These are phyloP conservation scores for Eudemis profundana DNA, from an alignment of 2,888 invertebrate genomes.

Conservation along the genomic window DNA sequence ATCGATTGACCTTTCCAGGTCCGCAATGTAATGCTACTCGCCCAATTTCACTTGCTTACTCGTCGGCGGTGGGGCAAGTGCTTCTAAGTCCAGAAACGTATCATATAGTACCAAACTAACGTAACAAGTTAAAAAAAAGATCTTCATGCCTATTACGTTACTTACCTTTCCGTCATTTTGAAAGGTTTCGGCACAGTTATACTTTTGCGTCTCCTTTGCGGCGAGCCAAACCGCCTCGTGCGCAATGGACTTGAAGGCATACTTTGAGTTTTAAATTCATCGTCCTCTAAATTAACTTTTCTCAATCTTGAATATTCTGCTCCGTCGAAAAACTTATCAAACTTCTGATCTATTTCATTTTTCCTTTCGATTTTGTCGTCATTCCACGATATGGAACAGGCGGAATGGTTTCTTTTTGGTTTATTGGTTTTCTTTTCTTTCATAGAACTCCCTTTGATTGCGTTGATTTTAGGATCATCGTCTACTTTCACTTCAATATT, in stretches of 20 bases:
- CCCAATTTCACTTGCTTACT: no score
- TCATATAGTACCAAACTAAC: no score
- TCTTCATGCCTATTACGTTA: neutral
- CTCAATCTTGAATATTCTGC: conserved; percentile 54
- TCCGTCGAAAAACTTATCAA: conserved; percentile 71
- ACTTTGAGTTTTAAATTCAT: conserved; percentile 81
- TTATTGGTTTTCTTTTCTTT: conserved; percentile 60
- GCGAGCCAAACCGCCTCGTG: conserved; percentile 64
- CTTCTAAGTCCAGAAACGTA: no score
- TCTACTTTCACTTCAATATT: conserved; percentile 50
- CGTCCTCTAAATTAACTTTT: conserved; percentile 55
- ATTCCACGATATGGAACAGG: conserved; percentile 81
- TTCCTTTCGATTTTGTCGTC: conserved; percentile 69
- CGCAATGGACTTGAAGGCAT: conserved; percentile 85
- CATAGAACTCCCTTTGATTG: conserved; percentile 55
- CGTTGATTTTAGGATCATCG: conserved; percentile 56
- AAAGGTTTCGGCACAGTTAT: conserved; percentile 89
- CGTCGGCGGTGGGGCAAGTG: no score
- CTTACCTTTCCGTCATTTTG: conserved; percentile 88
- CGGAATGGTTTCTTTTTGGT: conserved; percentile 75
- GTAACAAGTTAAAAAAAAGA: conserved; percentile 22
- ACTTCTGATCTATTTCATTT: conserved; percentile 72
- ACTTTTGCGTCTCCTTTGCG: conserved; percentile 62
- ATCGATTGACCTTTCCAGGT: no score
- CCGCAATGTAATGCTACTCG: no score